A percentile compares a stretch with the other conserved stretches of the same genome.
phyloP scores from a whole-genome alignment of 1,140 invertebrate species.

The Bombus sylvicola region DNA sequence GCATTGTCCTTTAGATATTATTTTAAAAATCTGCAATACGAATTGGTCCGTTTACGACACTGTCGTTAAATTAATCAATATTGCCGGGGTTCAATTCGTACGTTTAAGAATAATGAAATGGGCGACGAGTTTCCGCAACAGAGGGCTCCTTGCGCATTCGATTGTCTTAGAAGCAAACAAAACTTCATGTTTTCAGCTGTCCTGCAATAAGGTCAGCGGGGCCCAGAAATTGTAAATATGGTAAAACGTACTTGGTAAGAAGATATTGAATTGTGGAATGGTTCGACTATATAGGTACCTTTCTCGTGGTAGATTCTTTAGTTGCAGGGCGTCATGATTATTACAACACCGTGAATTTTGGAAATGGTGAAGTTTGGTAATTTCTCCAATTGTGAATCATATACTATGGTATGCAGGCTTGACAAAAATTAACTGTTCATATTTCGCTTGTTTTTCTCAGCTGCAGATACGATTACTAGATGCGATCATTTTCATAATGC shows the following conservation, averaged over 20 bases:
- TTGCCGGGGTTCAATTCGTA: too few species aligned
- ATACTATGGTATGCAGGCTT: neutral
- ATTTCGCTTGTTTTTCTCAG: neutral
- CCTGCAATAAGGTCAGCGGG: too few species aligned
- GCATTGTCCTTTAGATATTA: neutral
- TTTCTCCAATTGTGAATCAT: neutral
- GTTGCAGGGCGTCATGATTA: too few species aligned
- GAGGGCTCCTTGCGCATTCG: accelerated
- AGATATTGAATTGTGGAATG: slow-evolving; percentile 56
- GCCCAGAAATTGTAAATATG: neutral
- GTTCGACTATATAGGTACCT: slow-evolving; percentile 40
- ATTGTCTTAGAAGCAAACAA: too few species aligned
- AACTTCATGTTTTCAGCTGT: too few species aligned
- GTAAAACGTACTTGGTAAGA: slow-evolving; percentile 49
- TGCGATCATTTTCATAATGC: too few species aligned
- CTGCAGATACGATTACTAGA: neutral
- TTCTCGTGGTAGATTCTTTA: neutral
- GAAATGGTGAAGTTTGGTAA: neutral
- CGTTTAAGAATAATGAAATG: neutral
- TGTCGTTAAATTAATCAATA: slow-evolving; percentile 17
- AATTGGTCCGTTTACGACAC: neutral
- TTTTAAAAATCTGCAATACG: neutral
- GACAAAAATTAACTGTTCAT: neutral
- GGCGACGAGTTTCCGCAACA: neutral
- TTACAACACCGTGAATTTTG: neutral